Conservation (phyloP, 2,888 invertebrate genomes). For the Panorpa germanica region DNA sequence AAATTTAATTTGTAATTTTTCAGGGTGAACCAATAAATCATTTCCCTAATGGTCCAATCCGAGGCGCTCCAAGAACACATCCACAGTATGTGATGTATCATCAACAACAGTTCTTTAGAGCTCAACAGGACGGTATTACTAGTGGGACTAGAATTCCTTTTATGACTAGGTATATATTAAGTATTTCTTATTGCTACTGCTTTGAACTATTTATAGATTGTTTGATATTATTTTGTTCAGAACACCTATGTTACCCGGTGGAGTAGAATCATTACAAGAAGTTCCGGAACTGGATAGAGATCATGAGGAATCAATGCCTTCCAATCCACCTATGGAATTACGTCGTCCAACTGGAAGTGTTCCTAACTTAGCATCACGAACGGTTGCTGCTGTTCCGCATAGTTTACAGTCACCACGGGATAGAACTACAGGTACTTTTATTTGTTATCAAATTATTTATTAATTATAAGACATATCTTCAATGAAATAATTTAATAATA, state of each 20-base stretch:
- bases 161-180: conserved; percentile 14
- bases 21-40: conserved; percentile 36
- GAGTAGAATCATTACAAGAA: conserved; percentile 16
- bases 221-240: conserved; percentile 14
- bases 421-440: conserved; percentile 34
- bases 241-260: conserved; percentile 14
- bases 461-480: not conserved
- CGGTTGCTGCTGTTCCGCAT: conserved; percentile 41
- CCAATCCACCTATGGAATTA: conserved; percentile 54
- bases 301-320: conserved; percentile 30
- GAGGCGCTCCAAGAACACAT: conserved; percentile 15
- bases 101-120: conserved; percentile 33
- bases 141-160: conserved; percentile 16
- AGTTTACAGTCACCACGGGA: conserved; percentile 51
- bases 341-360: conserved; percentile 33
- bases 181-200: not conserved
- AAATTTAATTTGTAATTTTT: no score
- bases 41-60: conserved; percentile 24
- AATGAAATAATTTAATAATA: not conserved
- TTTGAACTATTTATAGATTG: conserved; percentile 7
- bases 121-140: conserved; percentile 24
- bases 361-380: conserved; percentile 24
- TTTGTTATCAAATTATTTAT: conserved; percentile 4
- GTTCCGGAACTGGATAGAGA: conserved; percentile 19
- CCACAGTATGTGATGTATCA: conserved; percentile 22